phyloP scores from a whole-genome alignment of 2,797 vertebrate species.

The Myiothlypis chrysogaster region DNA sequence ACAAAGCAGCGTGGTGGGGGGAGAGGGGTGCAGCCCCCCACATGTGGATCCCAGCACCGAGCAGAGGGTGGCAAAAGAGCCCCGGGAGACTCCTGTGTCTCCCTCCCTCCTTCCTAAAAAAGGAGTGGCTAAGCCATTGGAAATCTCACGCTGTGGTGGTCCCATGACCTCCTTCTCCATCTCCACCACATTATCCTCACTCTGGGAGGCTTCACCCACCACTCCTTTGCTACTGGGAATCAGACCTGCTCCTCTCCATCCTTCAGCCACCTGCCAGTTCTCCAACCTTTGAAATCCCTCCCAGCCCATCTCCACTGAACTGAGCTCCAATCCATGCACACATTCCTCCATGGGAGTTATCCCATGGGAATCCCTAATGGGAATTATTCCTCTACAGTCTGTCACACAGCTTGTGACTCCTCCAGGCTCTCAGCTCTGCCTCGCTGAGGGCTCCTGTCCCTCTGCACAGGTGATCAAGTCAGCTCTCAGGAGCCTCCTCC shows the following conservation, averaged over 20 bases:
- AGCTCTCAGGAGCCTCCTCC: background rate
- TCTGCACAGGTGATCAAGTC: background rate
- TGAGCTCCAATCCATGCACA: rapidly evolving
- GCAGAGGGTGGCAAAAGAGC: background rate
- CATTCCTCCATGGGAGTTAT: background rate
- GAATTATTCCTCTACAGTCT: background rate
- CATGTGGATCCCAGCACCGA: rapidly evolving
- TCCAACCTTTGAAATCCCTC: background rate
- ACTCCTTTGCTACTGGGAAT: background rate
- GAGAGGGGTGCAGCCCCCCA: background rate
- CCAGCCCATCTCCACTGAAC: background rate
- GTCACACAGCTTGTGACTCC: background rate
- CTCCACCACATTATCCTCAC: background rate
- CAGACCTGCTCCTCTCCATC: background rate
- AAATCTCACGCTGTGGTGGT: rapidly evolving
- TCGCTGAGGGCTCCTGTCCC: background rate
- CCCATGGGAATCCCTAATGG: background rate
- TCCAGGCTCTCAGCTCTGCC: background rate
- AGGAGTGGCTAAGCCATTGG: background rate
- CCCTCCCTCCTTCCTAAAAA: background rate
- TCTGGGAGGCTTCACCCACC: background rate
- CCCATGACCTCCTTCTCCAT: background rate
- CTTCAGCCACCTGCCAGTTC: background rate
- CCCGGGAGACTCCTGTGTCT: background rate
- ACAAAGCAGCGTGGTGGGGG: rapidly evolving